Percentiles rank a stretch among this genome's conserved stretches.
phyloP scores from a whole-genome alignment of 2,888 invertebrate species.

The Calameuta idolon region DNA sequence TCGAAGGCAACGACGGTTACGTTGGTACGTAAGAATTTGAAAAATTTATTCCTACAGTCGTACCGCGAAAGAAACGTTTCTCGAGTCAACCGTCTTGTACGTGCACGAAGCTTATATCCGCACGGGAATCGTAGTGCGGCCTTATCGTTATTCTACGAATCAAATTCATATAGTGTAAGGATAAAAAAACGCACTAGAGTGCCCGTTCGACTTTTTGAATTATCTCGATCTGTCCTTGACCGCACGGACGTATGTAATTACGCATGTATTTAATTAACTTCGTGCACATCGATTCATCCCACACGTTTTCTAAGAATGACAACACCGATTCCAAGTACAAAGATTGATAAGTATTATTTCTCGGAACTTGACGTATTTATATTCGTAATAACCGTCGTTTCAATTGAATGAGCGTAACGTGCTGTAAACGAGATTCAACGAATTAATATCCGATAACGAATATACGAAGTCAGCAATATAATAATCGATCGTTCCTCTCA shows the following conservation, averaged over 20 bases:
- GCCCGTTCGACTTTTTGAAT: not conserved
- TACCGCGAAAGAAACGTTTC: not conserved
- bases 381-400: not conserved
- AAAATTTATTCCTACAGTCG: not conserved
- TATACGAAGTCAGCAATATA: not conserved
- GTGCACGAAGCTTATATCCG: not conserved
- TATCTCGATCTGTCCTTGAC: not conserved
- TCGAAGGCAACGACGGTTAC: constrained; percentile 3
- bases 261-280: not conserved
- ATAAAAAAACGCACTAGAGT: not conserved
- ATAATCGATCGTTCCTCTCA: not conserved
- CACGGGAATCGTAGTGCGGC: not conserved
- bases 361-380: not conserved
- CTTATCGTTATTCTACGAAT: not conserved
- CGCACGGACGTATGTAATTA: not conserved
- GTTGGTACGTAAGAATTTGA: not conserved
- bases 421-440: not conserved
- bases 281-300: not conserved
- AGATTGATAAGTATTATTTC: not conserved
- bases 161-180: not conserved
- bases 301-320: not conserved
- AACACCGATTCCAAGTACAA: not conserved
- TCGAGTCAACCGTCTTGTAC: not conserved
- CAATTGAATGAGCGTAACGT: not conserved
- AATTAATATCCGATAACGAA: not conserved